Evolutionary conservation across 1,140 invertebrate genomes (phyloP).

Genomic region (Lamellibrachia luymesi): DNA sequence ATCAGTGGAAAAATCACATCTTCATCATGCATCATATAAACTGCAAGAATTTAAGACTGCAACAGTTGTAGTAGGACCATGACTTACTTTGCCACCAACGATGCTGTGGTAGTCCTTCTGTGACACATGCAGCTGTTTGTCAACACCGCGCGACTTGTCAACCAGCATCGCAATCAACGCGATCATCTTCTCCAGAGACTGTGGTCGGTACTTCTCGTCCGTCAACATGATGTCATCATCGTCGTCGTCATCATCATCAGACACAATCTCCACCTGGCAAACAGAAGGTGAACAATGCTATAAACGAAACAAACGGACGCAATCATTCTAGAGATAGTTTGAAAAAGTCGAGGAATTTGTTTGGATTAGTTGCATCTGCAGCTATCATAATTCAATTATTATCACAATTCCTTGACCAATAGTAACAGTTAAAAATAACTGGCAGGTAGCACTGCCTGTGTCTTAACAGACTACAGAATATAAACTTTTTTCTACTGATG

Average conservation of each 20-base stretch:
- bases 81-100: slow-evolving; percentile 75
- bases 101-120: slow-evolving; percentile 78
- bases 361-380: too few species aligned
- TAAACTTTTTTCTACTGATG: too few species aligned
- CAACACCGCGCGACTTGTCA: slow-evolving; percentile 76
- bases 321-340: too few species aligned
- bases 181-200: slow-evolving; percentile 94
- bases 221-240: slow-evolving; percentile 63
- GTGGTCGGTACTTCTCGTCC: slow-evolving; percentile 78
- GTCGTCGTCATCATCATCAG: slow-evolving; percentile 76
- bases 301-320: neutral
- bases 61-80: neutral
- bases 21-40: neutral
- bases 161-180: slow-evolving; percentile 82
- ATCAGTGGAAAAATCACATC: neutral
- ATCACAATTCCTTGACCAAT: too few species aligned
- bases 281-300: neutral
- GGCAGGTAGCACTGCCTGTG: too few species aligned
- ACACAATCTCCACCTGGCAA: slow-evolving; percentile 55
- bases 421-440: too few species aligned
- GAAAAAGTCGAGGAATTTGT: too few species aligned
- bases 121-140: slow-evolving; percentile 73
- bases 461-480: too few species aligned
- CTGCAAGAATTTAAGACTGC: neutral
- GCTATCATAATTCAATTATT: too few species aligned